Conservation (phyloP, 2,888 invertebrate genomes). For the Cylloceria caligata region DNA sequence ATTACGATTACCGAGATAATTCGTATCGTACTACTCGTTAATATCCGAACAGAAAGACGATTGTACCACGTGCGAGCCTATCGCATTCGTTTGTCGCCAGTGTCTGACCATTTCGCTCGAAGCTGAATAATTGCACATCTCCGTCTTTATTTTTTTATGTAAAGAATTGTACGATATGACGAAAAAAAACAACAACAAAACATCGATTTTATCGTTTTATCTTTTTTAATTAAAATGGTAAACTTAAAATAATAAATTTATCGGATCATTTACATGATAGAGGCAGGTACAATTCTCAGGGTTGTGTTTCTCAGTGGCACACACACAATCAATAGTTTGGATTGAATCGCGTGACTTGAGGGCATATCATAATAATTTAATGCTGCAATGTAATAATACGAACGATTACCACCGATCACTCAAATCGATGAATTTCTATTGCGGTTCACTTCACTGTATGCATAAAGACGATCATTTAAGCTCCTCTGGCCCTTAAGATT, state of each 20-base stretch:
- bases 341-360: slow-evolving; percentile 3
- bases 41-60: no score
- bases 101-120: no score
- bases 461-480: neutral
- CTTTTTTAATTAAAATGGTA: no score
- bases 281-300: neutral
- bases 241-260: no score
- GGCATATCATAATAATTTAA: slow-evolving; percentile 67
- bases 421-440: slow-evolving; percentile 41
- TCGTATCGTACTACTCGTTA: no score
- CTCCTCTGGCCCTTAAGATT: neutral
- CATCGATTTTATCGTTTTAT: no score
- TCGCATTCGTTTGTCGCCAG: neutral
- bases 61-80: neutral
- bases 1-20: slow-evolving; percentile 2
- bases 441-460: slow-evolving; percentile 4
- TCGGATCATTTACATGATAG: neutral
- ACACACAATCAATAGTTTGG: slow-evolving; percentile 1
- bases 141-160: no score
- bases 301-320: neutral
- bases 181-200: no score
- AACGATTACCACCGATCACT: slow-evolving; percentile 61
- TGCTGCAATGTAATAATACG: slow-evolving; percentile 68
- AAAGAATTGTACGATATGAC: no score
- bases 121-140: no score